Base-by-base conservation (phyloP, 1,140 invertebrate genomes). In the Scaptodrosophila lebanonensis region DNA sequence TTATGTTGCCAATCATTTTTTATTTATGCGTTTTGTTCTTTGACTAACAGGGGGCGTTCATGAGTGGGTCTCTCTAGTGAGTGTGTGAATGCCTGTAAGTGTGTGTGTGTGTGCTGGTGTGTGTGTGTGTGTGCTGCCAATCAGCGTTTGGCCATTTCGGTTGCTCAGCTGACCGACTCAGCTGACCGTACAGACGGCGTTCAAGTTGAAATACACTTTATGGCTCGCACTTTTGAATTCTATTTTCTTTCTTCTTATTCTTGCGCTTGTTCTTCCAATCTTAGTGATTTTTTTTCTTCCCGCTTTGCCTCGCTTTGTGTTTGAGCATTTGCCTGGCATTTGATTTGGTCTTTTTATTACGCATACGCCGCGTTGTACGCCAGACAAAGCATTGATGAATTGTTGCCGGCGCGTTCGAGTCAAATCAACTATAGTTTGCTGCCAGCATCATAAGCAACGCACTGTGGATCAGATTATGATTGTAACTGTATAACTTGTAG, bases 11-110 rank as follows among this genome's bases (percentile, higher is more conserved):
- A 76, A 77, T 76, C 72, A 77, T 77, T 76, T 67, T 51, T 73
- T 76, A 77, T 76, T 76, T 77, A 76, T 76, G 72, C 63, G 72
- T 67, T 70, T 62, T 70, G 66, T 66, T 76, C 66, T 66, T 70
- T 69, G 62, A 54, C 58, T 60, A 7, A 3, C 8, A 8, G 3
- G 22, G 3, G 22, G 3, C 22, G 3, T 25, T 25, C 22, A 8
- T 25, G 22, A 16, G 20, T 20, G 20, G n/a, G n/a, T n/a, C n/a
- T n/a, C n/a, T n/a, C 22, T 11, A 18, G 11, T 27, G n/a, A 48
- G 18, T 38, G 12, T 25, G 0, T 30, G 22, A 25, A 27, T 47
- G 9, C n/a, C n/a, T 47, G 25, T 33, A 64, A 49, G 32, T 49
- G 40, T 57, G 48, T 49, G 52, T 51, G 35, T 53, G 22, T 18